These are phyloP conservation scores for Phoebastria nigripes DNA, from an alignment of 2,797 vertebrate genomes.

Conservation along the genomic window DNA sequence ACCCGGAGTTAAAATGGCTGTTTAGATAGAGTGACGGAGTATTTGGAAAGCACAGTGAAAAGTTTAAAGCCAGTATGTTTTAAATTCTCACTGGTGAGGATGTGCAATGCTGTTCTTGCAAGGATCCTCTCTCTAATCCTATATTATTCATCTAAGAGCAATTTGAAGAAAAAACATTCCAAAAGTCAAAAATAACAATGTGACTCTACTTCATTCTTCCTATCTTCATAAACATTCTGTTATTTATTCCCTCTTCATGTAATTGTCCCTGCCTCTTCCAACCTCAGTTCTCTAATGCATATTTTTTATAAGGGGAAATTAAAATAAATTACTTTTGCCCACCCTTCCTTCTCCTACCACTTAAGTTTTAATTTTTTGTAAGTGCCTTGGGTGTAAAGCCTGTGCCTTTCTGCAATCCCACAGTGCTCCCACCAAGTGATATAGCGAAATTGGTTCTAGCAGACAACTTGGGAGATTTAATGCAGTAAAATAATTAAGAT, in stretches of 20 bases:
- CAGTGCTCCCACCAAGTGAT: background rate
- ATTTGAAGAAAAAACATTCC: background rate
- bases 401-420: background rate
- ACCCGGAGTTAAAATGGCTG: background rate
- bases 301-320: background rate
- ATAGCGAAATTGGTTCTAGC: background rate
- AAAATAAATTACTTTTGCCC: background rate
- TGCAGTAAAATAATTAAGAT: background rate
- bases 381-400: background rate
- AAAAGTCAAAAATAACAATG: background rate
- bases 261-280: background rate
- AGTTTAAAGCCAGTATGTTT: background rate
- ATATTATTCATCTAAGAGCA: background rate
- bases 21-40: background rate
- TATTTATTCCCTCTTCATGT: background rate
- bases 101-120: background rate
- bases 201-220: background rate
- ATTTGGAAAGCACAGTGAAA: background rate
- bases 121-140: background rate
- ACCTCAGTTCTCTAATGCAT: background rate
- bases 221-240: background rate
- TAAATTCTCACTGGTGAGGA: background rate
- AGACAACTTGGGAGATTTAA: background rate
- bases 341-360: background rate
- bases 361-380: background rate